These are phyloP conservation scores for Drosophila ficusphila DNA, from an alignment of 1,140 invertebrate genomes.

Conservation along the genomic window DNA sequence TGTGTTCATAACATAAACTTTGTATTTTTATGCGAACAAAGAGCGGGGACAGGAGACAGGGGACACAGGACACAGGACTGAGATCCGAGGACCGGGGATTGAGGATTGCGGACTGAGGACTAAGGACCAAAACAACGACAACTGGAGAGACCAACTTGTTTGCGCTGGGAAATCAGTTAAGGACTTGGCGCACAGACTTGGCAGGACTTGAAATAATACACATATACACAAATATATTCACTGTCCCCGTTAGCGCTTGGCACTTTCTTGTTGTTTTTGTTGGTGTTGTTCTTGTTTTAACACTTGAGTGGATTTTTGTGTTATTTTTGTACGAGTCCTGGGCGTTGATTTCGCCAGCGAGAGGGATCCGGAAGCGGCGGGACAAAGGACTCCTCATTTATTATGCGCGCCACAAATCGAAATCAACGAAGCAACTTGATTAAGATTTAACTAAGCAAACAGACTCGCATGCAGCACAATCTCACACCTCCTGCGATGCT, in stretches of 20 bases:
- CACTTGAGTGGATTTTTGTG: conserved; percentile 82
- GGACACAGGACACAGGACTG: conserved; percentile 19
- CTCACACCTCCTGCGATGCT: conserved; percentile 6
- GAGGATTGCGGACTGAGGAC: conserved; percentile 5
- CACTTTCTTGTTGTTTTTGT: conserved; percentile 31
- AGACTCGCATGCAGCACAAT: conserved; percentile 29
- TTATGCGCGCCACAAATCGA: conserved; percentile 80
- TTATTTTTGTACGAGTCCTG: conserved; percentile 65
- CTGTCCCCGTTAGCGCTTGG: conserved; percentile 65
- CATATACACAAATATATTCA: conserved; percentile 43
- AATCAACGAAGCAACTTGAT: conserved; percentile 79
- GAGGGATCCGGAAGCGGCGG: conserved; percentile 8
- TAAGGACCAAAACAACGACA: conserved; percentile 35
- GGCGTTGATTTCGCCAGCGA: conserved; percentile 60
- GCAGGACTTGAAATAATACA: conserved; percentile 53
- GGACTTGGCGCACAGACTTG: conserved; percentile 67
- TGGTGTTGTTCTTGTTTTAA: conserved; percentile 61
- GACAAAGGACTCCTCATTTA: conserved; percentile 62
- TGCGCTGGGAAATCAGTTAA: conserved; percentile 81
- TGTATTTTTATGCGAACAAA: conserved; percentile 76
- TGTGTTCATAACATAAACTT: conserved; percentile 82
- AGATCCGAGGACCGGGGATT: conserved; percentile 13
- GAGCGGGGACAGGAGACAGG: conserved; percentile 15
- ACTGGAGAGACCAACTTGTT: conserved; percentile 70
- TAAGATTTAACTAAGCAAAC: conserved; percentile 80